phyloP scores from a whole-genome alignment of 2,888 invertebrate genomes.

The Sarcophaga subvicina region DNA sequence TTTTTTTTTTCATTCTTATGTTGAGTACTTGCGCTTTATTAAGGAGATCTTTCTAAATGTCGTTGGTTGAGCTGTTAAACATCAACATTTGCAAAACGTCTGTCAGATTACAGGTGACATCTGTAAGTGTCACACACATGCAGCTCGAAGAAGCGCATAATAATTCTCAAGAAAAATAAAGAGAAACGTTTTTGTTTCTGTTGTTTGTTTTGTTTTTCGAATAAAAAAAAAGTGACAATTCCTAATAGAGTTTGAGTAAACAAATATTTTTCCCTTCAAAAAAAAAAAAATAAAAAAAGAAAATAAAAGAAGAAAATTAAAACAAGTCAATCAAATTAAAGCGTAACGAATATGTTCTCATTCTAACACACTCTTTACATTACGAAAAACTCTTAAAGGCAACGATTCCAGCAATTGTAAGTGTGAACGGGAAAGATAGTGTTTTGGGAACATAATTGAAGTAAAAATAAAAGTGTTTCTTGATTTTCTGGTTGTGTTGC shows the following conservation, averaged over 20 bases:
- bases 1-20: constrained; percentile 2
- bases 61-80: constrained; percentile 64
- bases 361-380: not conserved
- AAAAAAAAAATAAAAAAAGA: not conserved
- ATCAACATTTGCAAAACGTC: constrained; percentile 70
- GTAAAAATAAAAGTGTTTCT: constrained; percentile 44
- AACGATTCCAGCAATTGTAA: not conserved
- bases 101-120: constrained; percentile 82
- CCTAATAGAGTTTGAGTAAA: not conserved
- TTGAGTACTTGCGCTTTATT: constrained; percentile 59
- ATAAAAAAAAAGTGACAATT: constrained; percentile 3
- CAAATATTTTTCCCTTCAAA: not conserved
- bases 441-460: not conserved
- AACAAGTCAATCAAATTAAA: not conserved
- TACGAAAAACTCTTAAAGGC: not conserved
- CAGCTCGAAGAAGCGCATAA: constrained; percentile 51
- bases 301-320: not conserved
- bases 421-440: not conserved
- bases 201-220: too few species aligned
- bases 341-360: not conserved
- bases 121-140: constrained; percentile 79
- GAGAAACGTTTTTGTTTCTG: not conserved
- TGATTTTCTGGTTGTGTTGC: constrained; percentile 37
- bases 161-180: not conserved
- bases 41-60: constrained; percentile 30